Evolutionary conservation across 1,140 invertebrate genomes (phyloP), one percentile per base, ranked within the genome.

Genomic region (Lepidurus arcticus): DNA sequence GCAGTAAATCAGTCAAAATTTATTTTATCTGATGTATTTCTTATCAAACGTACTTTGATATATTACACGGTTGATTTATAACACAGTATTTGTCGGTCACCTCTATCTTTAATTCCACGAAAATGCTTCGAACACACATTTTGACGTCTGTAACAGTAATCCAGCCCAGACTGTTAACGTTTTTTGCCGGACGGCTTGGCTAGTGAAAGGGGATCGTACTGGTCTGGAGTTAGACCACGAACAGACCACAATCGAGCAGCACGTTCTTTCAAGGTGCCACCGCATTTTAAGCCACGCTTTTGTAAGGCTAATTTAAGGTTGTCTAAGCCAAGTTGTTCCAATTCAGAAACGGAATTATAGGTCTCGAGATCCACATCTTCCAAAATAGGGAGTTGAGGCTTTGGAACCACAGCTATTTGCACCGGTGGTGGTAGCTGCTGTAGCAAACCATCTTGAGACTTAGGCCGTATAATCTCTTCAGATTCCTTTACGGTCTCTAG

Each of bases 211-310:
- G 83, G 80, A 53, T 83, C 81, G 77, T 85, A 85, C 77, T 86
- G 77, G 65, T 84, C 83, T 7, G 75, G 76, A 1, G 81, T 75
- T 13, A 86, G 76, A 13, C 85, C 85, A 80, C 84, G 84, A 8
- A 87, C 83, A 44, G 84, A 83, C 77, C 83, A 87, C 21, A 87
- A 81, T 79, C 86, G 82, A 45, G 84, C 78, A 8, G 85, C 86
- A 76, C 86, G 79, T 77, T 87, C 81, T 75, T 84, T 42, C 8
- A 87, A 77, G 16, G 83, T 85, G 13, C 86, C 86, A 21, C 86
- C 86, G 83, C 85, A 86, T 80, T 87, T 87, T 24, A 87, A 75
- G 9, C 85, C 84, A 13, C 83, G 79, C 16, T 75, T 78, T 79
- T 82, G 81, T 47, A 87, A 81, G 8, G 81, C 84, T n/a, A 45